These are phyloP conservation scores for Acanthacorydalis orientalis DNA, from an alignment of 2,888 invertebrate species.

Conservation along the genomic window DNA sequence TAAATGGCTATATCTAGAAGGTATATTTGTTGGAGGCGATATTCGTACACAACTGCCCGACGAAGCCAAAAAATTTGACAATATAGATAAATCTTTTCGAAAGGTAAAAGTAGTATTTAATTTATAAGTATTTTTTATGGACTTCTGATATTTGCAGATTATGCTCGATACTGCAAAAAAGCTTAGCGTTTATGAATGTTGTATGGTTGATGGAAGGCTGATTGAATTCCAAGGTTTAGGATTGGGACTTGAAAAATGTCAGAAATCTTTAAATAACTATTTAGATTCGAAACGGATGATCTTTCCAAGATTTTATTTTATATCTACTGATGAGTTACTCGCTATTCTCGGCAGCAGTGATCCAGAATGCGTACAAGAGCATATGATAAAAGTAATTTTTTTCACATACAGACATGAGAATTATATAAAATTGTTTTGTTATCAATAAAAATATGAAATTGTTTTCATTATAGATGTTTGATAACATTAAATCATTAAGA, in stretches of 20 bases:
- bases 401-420: neutral
- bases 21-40: conserved; percentile 81
- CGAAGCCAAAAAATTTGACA: conserved; percentile 80
- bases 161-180: conserved; percentile 73
- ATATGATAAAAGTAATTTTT: conserved; percentile 67
- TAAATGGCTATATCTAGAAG: conserved; percentile 85
- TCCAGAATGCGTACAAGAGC: conserved; percentile 72
- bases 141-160: conserved; percentile 32
- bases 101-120: conserved; percentile 29
- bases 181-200: conserved; percentile 64
- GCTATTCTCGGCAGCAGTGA: conserved; percentile 78
- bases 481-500: conserved; percentile 65
- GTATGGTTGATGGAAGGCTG: conserved; percentile 54
- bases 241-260: conserved; percentile 67
- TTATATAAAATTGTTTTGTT: no score
- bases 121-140: neutral
- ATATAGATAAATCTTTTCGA: conserved; percentile 65
- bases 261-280: conserved; percentile 82
- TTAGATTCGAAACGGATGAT: conserved; percentile 72
- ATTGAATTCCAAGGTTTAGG: conserved; percentile 59
- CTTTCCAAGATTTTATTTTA: conserved; percentile 85
- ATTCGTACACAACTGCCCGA: conserved; percentile 75
- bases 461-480: conserved; percentile 57
- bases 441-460: no score
- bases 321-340: conserved; percentile 82